These are phyloP conservation scores for Patella ulyssiponensis DNA, from an alignment of 2,888 invertebrate genomes.

Conservation along the genomic window DNA sequence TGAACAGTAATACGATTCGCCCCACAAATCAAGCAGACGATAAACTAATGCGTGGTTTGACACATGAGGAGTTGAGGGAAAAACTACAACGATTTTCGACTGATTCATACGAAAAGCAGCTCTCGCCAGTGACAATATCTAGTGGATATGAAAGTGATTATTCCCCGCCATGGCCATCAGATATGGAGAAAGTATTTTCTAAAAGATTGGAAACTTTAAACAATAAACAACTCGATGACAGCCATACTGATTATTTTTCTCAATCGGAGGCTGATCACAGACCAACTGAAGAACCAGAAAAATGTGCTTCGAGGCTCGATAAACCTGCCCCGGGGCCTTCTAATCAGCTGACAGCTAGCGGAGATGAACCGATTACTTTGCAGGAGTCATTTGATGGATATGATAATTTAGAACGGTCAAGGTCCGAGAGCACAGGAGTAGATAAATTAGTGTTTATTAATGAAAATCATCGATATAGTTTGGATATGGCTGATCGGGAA, in stretches of 20 bases:
- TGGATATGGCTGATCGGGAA: no score
- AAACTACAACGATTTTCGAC: no score
- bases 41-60: no score
- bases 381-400: not conserved
- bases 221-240: conserved; percentile 8
- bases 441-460: not conserved
- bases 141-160: conserved; percentile 29
- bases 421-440: not conserved
- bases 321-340: not conserved
- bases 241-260: conserved; percentile 23
- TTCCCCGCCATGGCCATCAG: conserved; percentile 17
- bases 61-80: no score
- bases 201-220: not conserved
- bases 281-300: not conserved
- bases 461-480: not conserved
- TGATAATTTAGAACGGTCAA: not conserved
- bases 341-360: not conserved
- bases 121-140: conserved; percentile 26
- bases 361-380: not conserved
- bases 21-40: not conserved
- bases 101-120: conserved; percentile 17
- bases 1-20: not conserved
- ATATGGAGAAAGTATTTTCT: not conserved
- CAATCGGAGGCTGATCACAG: conserved; percentile 21
- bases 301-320: not conserved